Conservation (phyloP, 2,113 vertebrate genomes). For the Perognathus longimembris region DNA sequence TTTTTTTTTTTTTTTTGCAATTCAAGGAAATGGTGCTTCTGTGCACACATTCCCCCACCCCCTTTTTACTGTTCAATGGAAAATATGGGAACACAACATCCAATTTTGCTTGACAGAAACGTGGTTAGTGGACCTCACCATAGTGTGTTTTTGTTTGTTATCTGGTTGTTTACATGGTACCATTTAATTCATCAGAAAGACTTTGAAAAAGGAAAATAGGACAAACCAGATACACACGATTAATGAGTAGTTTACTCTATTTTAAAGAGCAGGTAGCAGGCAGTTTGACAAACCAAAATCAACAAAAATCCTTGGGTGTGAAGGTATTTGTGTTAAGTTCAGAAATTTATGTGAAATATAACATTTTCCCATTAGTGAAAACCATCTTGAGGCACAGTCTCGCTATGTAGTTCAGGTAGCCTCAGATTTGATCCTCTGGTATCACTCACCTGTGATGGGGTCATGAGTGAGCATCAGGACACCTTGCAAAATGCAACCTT, state of each 20-base stretch:
- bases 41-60: conserved; percentile 42
- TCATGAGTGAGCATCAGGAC: neutral
- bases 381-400: neutral
- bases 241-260: conserved; percentile 73
- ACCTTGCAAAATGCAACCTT: neutral
- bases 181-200: conserved; percentile 67
- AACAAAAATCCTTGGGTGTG: neutral
- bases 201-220: conserved; percentile 76
- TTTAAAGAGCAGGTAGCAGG: conserved; percentile 69
- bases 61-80: conserved; percentile 56
- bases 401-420: neutral
- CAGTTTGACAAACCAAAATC: conserved; percentile 44
- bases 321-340: neutral
- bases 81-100: conserved; percentile 65
- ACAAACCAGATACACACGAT: conserved; percentile 72
- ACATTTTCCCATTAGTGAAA: neutral
- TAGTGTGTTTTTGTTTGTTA: conserved; percentile 71
- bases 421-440: neutral
- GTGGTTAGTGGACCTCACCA: conserved; percentile 71
- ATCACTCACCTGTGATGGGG: neutral
- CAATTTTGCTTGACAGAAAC: conserved; percentile 66
- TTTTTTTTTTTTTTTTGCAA: conserved; percentile 65
- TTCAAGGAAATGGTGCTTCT: conserved; percentile 64
- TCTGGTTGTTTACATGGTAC: conserved; percentile 66
- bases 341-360: neutral